Base-by-base conservation (phyloP, 92 coral and sea anemone genomes). In the Porites lobata region DNA sequence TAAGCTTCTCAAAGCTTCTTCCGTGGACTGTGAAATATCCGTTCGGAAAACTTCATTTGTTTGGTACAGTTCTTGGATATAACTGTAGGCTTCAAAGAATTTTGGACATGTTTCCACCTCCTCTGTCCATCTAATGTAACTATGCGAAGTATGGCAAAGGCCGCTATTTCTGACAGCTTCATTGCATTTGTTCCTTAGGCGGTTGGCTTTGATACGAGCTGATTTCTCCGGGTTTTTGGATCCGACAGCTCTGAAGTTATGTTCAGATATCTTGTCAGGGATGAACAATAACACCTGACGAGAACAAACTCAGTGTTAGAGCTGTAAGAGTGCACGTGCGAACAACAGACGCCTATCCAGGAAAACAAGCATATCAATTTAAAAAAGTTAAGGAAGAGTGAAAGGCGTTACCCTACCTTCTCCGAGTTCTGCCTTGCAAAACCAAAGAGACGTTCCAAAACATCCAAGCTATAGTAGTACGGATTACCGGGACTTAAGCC, bases 401-500 rank as follows among this genome's bases (percentile, higher is more conserved):
- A n/a, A 2, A 13, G 57, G 59, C 12, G 15, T 9, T 17, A 47
- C 54, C 85, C 22, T 69, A 91, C 95, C 91, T 93, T 85, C 15
- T 95, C 91, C 11, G 96, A 71, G 61, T 85, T 93, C 51, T 66
- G 59, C 56, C 53, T 80, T 4, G 86, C 93, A 50, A 91, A 87
- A 15, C 80, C 52, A 19, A 93, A 88, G 69, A 95, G 71, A 20
- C 82, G 81, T 74, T 78, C 69, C 61, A 95, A 92, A 21, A 82
- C 87, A 12, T 91, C 95, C 13, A 54, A 65, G 63, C 85, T 90
- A 86, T 86, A 91, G 84, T 89, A 95, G 47, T 89, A 85, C 10
- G 98, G 96, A 85, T 95, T 95, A 9, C 95, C 96, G 26, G 96
- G 95, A 67, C 98, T 95, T 1, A 95, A 51, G 4, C 93, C 98